These are phyloP conservation scores for Saiga tatarica DNA, from an alignment of 2,113 vertebrate genomes.

Conservation along the genomic window DNA sequence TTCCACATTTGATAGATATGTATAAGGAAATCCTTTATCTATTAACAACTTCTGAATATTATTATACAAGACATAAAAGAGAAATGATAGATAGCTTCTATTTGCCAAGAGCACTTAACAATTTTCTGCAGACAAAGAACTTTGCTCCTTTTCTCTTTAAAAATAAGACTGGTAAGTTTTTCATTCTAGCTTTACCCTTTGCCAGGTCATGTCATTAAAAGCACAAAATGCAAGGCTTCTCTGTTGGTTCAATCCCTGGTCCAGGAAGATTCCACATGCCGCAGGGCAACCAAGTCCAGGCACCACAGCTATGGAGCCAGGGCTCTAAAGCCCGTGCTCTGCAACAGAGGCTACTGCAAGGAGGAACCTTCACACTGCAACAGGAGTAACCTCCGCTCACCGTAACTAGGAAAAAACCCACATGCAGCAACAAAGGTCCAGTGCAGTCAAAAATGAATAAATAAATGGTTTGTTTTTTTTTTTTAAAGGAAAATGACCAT, in stretches of 20 bases:
- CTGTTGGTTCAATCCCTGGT: not conserved
- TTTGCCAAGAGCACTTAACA: not conserved
- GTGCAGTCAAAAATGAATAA: not conserved
- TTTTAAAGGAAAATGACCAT: not conserved
- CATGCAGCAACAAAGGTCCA: not conserved
- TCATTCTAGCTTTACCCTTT: not conserved
- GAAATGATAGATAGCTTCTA: not conserved
- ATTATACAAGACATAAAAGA: not conserved
- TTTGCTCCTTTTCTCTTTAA: not conserved
- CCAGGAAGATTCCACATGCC: not conserved
- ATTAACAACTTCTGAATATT: not conserved
- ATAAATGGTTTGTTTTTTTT: not conserved
- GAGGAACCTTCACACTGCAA: fast-evolving
- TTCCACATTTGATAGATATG: not conserved
- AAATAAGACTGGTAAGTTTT: not conserved
- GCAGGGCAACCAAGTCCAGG: not conserved
- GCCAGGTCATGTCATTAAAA: not conserved
- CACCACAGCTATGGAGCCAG: not conserved
- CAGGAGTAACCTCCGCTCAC: not conserved
- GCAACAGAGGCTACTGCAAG: not conserved
- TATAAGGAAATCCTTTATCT: not conserved
- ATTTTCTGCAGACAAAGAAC: not conserved
- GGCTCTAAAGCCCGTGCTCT: not conserved
- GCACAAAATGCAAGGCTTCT: not conserved
- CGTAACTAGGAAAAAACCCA: not conserved